Base-by-base conservation (phyloP, 1,140 invertebrate species). In the Anastatus disparis region DNA sequence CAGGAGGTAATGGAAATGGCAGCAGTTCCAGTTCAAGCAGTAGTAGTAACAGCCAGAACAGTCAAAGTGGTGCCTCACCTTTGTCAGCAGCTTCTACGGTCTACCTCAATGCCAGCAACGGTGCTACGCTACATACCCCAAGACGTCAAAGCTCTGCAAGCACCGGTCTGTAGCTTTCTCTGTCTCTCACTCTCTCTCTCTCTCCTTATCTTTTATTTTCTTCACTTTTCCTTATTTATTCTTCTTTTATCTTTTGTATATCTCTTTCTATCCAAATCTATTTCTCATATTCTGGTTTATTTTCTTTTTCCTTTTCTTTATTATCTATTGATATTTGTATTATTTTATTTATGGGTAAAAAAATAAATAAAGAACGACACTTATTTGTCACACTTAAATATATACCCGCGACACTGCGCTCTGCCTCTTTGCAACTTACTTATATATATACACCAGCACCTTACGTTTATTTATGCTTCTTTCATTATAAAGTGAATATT, bases 31-130 rank as follows among this genome's bases (percentile, higher is more conserved):
- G 76, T 73, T 75, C 76, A 75, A 81, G 80, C 75, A 76, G 75
- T 73, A 78, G 76, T 79, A 80, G 71, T 79, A 82, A 79, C 82
- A 85, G 84, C 79, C 82, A 85, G 48, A 84, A 83, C 79, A 85
- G 82, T 77, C 82, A 86, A 73, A 77, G 77, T 24, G 79, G 81
- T 48, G 74, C 77, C 8, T 81, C 80, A 27, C 79, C 81, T 17
- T 80, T 80, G 38, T 22, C 4, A 0, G 79, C 82, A 22, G 72
- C 81, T 17, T 73, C 82, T 13, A 76, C 76, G 44, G 68, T 77
- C 72, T 76, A 76, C 70, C 70, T 77, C 79, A 78, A 76, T 76
- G 71, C 70, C 72, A 79, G 72, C 76, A 78, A 73, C 73, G 65
- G 50, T 67, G 74, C 70, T 74, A 73, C 40, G 75, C 74, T 65